Conservation (phyloP, 2,113 vertebrate genomes). For the Rhinolophus ferrumequinum region DNA sequence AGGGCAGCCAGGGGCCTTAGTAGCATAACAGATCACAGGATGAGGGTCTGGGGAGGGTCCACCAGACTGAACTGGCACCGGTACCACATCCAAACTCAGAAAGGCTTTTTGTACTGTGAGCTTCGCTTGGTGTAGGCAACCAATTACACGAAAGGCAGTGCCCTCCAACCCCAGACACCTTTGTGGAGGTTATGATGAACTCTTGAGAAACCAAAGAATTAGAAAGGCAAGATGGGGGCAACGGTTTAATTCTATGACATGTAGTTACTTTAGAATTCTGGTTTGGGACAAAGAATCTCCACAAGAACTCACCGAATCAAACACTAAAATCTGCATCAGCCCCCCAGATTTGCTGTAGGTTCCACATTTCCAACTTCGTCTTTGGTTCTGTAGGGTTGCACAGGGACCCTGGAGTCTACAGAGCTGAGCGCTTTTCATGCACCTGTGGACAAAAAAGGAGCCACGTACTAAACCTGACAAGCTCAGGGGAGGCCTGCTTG, state of each 20-base stretch:
- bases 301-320: background rate
- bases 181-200: background rate
- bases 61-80: background rate
- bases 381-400: background rate
- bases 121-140: background rate
- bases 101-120: background rate
- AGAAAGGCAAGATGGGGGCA: background rate
- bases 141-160: background rate
- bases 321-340: background rate
- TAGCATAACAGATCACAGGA: background rate
- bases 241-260: background rate
- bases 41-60: too few relatives aligned
- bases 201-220: background rate
- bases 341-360: too few relatives aligned
- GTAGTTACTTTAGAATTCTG: conserved; percentile 21
- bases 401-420: background rate
- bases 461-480: too few relatives aligned
- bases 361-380: background rate
- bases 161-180: background rate
- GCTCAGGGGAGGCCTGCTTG: too few relatives aligned
- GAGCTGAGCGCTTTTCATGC: background rate
- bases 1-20: background rate
- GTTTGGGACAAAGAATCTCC: background rate
- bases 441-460: background rate
- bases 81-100: background rate